phyloP scores from a whole-genome alignment of 2,113 vertebrate genomes.

The Ceyx margarethae region DNA sequence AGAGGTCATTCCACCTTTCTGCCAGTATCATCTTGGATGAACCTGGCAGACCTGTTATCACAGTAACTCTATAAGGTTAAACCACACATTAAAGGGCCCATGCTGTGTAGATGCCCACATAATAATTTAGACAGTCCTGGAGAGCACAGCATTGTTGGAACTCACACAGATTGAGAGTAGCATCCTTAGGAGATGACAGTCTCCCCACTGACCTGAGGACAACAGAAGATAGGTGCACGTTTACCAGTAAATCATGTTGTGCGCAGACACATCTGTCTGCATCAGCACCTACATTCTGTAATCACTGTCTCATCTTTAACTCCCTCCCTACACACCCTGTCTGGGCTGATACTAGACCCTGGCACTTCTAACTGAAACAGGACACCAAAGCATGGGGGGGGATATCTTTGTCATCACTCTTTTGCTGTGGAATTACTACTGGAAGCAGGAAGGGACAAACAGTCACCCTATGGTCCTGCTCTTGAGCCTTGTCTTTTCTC shows the following conservation, averaged over 20 bases:
- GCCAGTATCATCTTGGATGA: background rate
- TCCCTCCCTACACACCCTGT: background rate
- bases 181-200: background rate
- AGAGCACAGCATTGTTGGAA: background rate
- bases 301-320: background rate
- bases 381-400: fast-evolving
- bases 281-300: background rate
- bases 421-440: background rate
- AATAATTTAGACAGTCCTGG: background rate
- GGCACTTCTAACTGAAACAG: background rate
- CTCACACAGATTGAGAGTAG: background rate
- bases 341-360: background rate
- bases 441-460: background rate
- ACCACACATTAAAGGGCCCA: fast-evolving
- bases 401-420: fast-evolving
- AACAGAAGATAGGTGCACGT: background rate
- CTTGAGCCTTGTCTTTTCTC: background rate
- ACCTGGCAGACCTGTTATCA: background rate
- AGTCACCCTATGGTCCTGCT: fast-evolving
- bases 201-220: background rate
- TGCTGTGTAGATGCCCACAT: background rate
- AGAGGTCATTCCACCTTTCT: background rate
- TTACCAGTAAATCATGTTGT: background rate
- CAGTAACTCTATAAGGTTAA: background rate
- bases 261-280: background rate